Evolutionary conservation across 2,797 vertebrate genomes (phyloP).

Genomic region (Gallinago nigripennis): DNA sequence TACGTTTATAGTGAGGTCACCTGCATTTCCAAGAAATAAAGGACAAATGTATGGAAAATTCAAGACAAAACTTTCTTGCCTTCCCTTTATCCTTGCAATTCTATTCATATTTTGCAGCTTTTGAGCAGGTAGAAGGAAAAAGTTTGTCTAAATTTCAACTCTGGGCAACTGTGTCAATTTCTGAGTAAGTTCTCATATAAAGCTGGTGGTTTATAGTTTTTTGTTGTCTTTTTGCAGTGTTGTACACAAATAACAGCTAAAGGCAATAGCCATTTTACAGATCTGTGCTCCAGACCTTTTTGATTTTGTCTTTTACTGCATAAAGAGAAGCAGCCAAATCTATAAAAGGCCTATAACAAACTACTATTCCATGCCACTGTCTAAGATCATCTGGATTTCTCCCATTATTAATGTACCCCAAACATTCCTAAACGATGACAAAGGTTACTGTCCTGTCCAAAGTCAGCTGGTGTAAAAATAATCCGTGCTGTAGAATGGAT

Average conservation of each 20-base stretch:
- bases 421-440: slow-evolving; percentile 36
- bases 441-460: not conserved
- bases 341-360: slow-evolving; percentile 32
- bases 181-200: not conserved
- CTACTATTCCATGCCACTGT: not conserved
- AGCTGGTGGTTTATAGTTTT: not conserved
- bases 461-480: not conserved
- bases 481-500: not conserved
- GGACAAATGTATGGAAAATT: not conserved
- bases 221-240: not conserved
- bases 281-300: not conserved
- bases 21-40: slow-evolving; percentile 10
- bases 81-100: not conserved
- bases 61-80: not conserved
- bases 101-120: not conserved
- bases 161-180: not conserved
- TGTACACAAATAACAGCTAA: not conserved
- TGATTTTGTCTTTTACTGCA: not conserved
- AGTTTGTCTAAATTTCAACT: not conserved
- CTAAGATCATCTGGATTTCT: not conserved
- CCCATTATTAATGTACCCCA: not conserved
- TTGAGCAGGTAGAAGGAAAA: not conserved
- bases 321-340: not conserved
- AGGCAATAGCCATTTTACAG: not conserved
- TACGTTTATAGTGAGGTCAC: not conserved